Evolutionary conservation across 2,797 vertebrate genomes (phyloP).

Genomic region (Aulostomus chinensis): DNA sequence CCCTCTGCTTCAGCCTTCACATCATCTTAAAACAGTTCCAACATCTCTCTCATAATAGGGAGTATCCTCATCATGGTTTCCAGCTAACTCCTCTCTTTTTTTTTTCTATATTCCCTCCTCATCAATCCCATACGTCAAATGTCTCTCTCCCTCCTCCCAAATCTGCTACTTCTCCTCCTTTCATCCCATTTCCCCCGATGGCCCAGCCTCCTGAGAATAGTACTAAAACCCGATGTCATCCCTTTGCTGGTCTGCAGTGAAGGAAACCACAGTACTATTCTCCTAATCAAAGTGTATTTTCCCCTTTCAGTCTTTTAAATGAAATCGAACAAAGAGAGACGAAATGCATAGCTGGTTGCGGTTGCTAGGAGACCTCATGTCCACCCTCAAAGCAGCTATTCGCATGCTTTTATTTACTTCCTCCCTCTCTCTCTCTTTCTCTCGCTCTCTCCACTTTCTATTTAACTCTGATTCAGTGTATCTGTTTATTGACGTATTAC

Average conservation of each 20-base stretch:
- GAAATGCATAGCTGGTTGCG: constrained; percentile 58
- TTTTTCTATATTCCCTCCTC: constrained; percentile 1
- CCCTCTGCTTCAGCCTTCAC: constrained; percentile 50
- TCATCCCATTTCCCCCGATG: too few relatives aligned
- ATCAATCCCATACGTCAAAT: neutral
- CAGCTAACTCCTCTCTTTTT: constrained; percentile 27
- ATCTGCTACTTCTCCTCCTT: neutral
- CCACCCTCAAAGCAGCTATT: constrained; percentile 65
- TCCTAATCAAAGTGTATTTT: constrained; percentile 60
- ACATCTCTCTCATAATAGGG: constrained; percentile 48
- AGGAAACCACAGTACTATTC: constrained; percentile 30
- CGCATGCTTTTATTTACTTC: constrained; percentile 61
- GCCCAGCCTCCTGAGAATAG: constrained; percentile 2
- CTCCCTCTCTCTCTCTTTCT: constrained; percentile 10
- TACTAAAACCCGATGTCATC: constrained; percentile 27
- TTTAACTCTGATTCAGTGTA: constrained; percentile 41
- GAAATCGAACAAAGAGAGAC: constrained; percentile 63
- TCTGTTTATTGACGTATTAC: constrained; percentile 45
- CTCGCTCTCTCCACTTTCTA: constrained; percentile 16
- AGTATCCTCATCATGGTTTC: constrained; percentile 40
- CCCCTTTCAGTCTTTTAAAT: constrained; percentile 53
- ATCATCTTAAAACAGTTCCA: constrained; percentile 56
- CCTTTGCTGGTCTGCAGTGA: constrained; percentile 30
- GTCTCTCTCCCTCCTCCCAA: neutral
- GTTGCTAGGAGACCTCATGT: constrained; percentile 76